Percentiles rank a stretch among this genome's conserved stretches.
These are phyloP conservation scores for Drosophila greeni DNA, from an alignment of 2,888 invertebrate species.

Conservation along the genomic window DNA sequence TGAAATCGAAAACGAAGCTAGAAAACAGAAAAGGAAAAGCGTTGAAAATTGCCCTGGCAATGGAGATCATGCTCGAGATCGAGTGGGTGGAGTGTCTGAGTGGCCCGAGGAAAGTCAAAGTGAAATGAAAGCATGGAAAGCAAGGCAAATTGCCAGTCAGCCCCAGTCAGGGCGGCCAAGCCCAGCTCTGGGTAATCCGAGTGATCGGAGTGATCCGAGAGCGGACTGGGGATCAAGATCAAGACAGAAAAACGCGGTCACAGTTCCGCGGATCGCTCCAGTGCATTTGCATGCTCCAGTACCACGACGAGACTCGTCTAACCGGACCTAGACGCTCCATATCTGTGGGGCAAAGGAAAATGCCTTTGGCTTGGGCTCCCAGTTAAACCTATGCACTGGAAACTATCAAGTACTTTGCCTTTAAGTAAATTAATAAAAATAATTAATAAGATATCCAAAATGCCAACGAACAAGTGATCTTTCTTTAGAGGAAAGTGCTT, in stretches of 20 bases:
- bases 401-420: no score
- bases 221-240: slow-evolving; percentile 62
- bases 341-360: slow-evolving; percentile 21
- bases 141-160: slow-evolving; percentile 62
- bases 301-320: slow-evolving; percentile 55
- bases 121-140: slow-evolving; percentile 70
- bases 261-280: slow-evolving; percentile 55
- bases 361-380: slow-evolving; percentile 10
- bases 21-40: slow-evolving; percentile 68
- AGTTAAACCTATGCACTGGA: slow-evolving; percentile 30
- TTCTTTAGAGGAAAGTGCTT: no score
- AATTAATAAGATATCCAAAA: no score
- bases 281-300: slow-evolving; percentile 66
- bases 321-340: slow-evolving; percentile 63
- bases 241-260: slow-evolving; percentile 70
- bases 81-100: slow-evolving; percentile 65
- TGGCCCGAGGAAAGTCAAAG: slow-evolving; percentile 65
- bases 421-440: no score
- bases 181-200: slow-evolving; percentile 40
- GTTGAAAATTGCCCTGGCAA: slow-evolving; percentile 69
- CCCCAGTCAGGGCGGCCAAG: slow-evolving; percentile 14
- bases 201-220: slow-evolving; percentile 4
- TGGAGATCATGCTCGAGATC: slow-evolving; percentile 48
- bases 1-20: slow-evolving; percentile 36
- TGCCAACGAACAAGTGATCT: no score